These are phyloP conservation scores for Aphodius sticticus DNA, from an alignment of 2,888 invertebrate genomes.

Conservation along the genomic window DNA sequence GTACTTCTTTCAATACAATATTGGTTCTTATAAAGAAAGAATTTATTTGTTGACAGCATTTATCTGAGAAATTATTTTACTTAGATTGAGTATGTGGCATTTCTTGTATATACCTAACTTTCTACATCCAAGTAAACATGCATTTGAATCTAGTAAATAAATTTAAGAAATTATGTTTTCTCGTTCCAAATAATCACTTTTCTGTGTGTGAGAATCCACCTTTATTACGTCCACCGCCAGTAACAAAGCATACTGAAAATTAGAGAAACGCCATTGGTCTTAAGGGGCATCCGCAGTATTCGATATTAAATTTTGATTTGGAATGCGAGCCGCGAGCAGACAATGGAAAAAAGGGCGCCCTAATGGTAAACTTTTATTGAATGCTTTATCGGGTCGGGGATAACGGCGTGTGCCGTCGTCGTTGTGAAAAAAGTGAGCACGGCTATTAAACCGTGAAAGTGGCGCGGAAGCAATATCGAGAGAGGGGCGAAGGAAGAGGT, in stretches of 20 bases:
- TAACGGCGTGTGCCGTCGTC: neutral
- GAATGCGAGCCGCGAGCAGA: neutral
- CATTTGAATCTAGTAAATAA: no score
- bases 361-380: neutral
- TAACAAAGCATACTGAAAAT: neutral
- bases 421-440: neutral
- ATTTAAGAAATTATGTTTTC: no score
- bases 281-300: neutral
- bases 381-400: neutral
- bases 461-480: neutral
- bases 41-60: no score
- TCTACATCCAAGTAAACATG: no score
- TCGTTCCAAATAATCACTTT: no score
- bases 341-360: neutral
- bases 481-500: neutral
- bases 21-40: no score
- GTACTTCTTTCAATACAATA: no score
- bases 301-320: neutral
- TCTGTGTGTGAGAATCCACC: no score
- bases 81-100: no score
- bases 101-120: no score
- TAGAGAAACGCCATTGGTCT: neutral
- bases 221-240: no score
- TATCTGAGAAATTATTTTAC: no score
- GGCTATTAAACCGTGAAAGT: neutral